These are phyloP conservation scores for Ennomos quercinarius DNA, from an alignment of 2,888 invertebrate species.

Conservation along the genomic window DNA sequence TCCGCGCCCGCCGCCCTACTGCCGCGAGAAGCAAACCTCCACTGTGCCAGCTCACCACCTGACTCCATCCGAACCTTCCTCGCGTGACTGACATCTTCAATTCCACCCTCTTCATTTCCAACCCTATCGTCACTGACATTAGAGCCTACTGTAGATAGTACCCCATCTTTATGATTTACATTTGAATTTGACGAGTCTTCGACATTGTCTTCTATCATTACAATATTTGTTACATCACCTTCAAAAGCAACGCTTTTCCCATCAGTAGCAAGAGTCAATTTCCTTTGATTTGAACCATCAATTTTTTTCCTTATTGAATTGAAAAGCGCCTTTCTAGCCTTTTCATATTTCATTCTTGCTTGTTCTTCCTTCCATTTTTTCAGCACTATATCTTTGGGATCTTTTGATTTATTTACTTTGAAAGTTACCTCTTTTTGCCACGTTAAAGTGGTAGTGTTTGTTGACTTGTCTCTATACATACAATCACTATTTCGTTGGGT, in stretches of 20 bases:
- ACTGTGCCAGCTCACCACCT: slow-evolving; percentile 80
- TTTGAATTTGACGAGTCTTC: slow-evolving; percentile 80
- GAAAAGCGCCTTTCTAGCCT: slow-evolving; percentile 72
- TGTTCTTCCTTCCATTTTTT: slow-evolving; percentile 74
- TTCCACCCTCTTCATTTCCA: slow-evolving; percentile 49
- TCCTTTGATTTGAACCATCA: slow-evolving; percentile 47
- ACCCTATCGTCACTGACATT: slow-evolving; percentile 52
- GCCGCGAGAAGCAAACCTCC: slow-evolving; percentile 69
- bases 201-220: slow-evolving; percentile 73
- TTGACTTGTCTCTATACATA: slow-evolving; percentile 53
- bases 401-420: slow-evolving; percentile 41
- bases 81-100: slow-evolving; percentile 75
- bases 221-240: slow-evolving; percentile 60
- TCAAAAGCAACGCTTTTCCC: slow-evolving; percentile 59
- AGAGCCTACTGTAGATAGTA: slow-evolving; percentile 49
- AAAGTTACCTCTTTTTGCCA: slow-evolving; percentile 48
- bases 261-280: slow-evolving; percentile 51
- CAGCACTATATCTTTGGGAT: slow-evolving; percentile 65
- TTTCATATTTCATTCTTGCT: slow-evolving; percentile 68
- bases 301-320: slow-evolving; percentile 79
- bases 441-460: slow-evolving; percentile 46
- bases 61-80: slow-evolving; percentile 76
- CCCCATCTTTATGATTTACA: slow-evolving; percentile 57
- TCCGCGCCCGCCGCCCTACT: slow-evolving; percentile 77
- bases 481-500: slow-evolving; percentile 42